phyloP scores from a whole-genome alignment of 2,888 invertebrate species.

The Leptopilina drosophilae region DNA sequence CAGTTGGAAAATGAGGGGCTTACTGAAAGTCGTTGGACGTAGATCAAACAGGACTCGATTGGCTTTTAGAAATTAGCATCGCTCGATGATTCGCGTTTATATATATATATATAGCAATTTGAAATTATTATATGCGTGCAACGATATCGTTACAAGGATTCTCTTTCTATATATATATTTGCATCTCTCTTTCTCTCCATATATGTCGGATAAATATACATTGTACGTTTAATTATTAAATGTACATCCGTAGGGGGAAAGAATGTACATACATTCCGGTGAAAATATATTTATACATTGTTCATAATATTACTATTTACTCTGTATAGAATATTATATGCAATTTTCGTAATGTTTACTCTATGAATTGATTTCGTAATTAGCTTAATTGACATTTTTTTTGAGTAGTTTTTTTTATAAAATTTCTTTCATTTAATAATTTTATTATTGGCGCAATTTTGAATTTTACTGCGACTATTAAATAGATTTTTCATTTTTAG shows the following conservation, averaged over 20 bases:
- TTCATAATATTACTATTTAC: no score
- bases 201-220: constrained; percentile 1
- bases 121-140: constrained; percentile 33
- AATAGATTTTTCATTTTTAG: no score
- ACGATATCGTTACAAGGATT: constrained; percentile 11
- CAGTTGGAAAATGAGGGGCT: constrained; percentile 38
- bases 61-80: constrained; percentile 30
- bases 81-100: constrained; percentile 33
- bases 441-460: no score
- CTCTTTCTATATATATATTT: background rate
- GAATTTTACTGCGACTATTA: no score
- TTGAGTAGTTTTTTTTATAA: no score
- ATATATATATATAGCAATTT: background rate
- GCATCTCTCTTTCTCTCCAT: background rate
- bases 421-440: no score
- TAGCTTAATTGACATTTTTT: no score
- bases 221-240: constrained; percentile 20
- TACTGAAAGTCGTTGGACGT: constrained; percentile 29
- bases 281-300: background rate
- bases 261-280: background rate
- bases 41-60: constrained; percentile 30
- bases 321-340: no score
- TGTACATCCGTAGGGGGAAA: background rate
- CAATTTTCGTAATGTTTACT: no score
- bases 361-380: no score